A percentile compares a stretch with the other conserved stretches of the same genome.
phyloP scores from a whole-genome alignment of 2,797 vertebrate species.

The Carapus acus region DNA sequence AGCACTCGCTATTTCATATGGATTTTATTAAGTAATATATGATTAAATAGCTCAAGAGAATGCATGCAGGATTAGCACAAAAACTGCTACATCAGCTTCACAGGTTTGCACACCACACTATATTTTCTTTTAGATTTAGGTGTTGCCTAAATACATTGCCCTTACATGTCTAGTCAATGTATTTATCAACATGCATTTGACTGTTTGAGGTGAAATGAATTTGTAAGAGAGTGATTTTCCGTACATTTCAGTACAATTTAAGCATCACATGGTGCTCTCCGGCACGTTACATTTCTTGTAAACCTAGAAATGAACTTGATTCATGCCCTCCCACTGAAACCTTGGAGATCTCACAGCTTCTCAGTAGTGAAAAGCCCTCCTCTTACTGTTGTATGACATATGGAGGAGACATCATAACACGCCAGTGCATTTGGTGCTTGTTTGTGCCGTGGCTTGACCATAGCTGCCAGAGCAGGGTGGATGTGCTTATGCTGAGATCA shows the following conservation, averaged over 20 bases:
- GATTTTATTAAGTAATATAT: conserved; percentile 55
- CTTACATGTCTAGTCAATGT: background rate
- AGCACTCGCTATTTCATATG: conserved; percentile 46
- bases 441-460: conserved; percentile 30
- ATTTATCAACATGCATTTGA: no score
- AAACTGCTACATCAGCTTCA: conserved; percentile 24
- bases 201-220: no score
- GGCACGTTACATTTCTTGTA: no score
- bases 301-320: no score
- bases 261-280: no score
- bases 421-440: background rate
- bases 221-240: no score
- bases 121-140: conserved; percentile 17
- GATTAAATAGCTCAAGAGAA: conserved; percentile 40
- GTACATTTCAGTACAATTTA: no score
- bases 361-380: background rate
- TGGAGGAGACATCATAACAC: conserved; percentile 36
- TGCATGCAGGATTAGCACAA: conserved; percentile 44
- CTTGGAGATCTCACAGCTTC: background rate
- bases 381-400: conserved; percentile 1
- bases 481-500: conserved; percentile 50
- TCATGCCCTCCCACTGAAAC: no score
- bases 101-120: conserved; percentile 10
- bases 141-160: conserved; percentile 13
- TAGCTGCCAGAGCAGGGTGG: conserved; percentile 52